A percentile compares a stretch with the other conserved stretches of the same genome.
phyloP scores from a whole-genome alignment of 1,140 invertebrate species.

The Plectus sambesii region DNA sequence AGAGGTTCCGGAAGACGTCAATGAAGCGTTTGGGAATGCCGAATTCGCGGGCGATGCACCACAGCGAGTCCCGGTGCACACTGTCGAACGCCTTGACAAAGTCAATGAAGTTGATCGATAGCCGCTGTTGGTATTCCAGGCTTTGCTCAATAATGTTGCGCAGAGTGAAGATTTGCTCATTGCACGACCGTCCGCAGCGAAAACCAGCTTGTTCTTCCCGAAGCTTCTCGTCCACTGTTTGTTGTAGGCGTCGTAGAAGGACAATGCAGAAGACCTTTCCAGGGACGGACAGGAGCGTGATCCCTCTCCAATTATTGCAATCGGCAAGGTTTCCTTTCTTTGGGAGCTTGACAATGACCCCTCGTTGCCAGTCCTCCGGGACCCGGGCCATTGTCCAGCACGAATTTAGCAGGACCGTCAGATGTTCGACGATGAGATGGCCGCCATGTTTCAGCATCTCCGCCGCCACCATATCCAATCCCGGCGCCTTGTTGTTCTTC shows the following conservation, averaged over 20 bases:
- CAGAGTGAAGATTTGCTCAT: too few species aligned
- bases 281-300: conserved; percentile 25
- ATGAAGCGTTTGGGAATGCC: neutral
- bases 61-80: too few species aligned
- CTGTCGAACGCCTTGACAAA: neutral
- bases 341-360: conserved; percentile 24
- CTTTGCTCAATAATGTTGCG: neutral
- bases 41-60: neutral
- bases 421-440: too few species aligned
- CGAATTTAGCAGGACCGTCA: neutral
- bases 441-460: too few species aligned
- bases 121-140: neutral
- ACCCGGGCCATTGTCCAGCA: neutral
- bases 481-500: too few species aligned
- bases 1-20: neutral
- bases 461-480: too few species aligned
- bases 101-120: too few species aligned
- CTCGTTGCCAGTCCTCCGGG: conserved; percentile 25
- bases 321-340: conserved; percentile 32
- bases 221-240: conserved; percentile 5
- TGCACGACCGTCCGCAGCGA: too few species aligned
- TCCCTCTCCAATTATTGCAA: conserved; percentile 31
- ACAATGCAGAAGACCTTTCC: conserved; percentile 16
- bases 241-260: conserved; percentile 4
- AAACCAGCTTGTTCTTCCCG: too few species aligned